Conservation (phyloP, 2,888 invertebrate species). For the Troides helena region DNA sequence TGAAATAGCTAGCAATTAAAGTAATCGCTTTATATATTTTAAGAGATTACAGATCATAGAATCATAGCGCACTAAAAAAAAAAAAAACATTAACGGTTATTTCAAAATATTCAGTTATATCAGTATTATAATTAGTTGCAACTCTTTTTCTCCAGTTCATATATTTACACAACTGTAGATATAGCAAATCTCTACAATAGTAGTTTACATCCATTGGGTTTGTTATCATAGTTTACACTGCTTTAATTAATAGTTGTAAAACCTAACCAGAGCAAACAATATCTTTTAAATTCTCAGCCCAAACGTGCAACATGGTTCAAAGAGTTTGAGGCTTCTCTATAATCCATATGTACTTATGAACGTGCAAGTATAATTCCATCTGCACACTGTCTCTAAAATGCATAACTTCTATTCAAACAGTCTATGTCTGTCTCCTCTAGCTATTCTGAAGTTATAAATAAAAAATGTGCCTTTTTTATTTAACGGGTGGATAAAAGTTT, state of each 20-base stretch:
- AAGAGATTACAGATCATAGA: no score
- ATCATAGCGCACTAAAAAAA: no score
- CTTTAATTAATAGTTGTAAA: not conserved
- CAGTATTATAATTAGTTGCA: no score
- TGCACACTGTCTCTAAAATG: not conserved
- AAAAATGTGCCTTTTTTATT: no score
- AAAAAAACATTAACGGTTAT: no score
- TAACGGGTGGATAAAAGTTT: not conserved
- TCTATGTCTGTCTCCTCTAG: not conserved
- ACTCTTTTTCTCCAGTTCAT: no score
- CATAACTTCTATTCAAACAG: not conserved
- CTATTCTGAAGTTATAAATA: not conserved
- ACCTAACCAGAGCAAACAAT: not conserved
- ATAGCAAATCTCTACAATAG: no score
- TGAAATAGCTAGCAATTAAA: no score
- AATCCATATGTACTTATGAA: not conserved
- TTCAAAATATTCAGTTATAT: no score
- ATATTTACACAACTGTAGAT: no score
- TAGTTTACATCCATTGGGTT: not conserved
- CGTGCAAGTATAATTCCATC: not conserved
- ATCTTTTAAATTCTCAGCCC: not conserved
- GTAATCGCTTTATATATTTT: no score
- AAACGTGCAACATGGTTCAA: not conserved
- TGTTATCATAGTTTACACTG: not conserved
- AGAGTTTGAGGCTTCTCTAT: not conserved